phyloP scores from a whole-genome alignment of 1,140 invertebrate species.

The Leptopilina clavipes region DNA sequence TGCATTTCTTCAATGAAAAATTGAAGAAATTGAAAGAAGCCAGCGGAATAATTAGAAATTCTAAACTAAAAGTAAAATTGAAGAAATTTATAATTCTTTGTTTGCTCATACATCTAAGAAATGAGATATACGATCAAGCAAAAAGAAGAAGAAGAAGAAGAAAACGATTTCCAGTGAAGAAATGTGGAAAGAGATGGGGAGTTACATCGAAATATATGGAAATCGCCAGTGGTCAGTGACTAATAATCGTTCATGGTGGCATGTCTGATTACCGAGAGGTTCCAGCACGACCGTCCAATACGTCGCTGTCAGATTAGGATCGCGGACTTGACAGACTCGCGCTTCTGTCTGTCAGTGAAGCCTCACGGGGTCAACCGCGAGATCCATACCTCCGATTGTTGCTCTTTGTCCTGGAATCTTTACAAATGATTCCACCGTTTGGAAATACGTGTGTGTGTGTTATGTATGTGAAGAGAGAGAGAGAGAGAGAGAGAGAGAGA shows the following conservation, averaged over 20 bases:
- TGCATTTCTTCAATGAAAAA: too few relatives aligned
- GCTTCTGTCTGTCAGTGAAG: conserved; percentile 71
- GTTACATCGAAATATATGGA: conserved; percentile 61
- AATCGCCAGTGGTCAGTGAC: conserved; percentile 60
- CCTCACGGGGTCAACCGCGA: conserved; percentile 60
- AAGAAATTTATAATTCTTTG: too few relatives aligned
- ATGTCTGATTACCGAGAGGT: conserved; percentile 53
- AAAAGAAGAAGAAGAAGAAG: background rate
- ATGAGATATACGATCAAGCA: too few relatives aligned
- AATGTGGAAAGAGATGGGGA: conserved; percentile 55
- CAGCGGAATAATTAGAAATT: too few relatives aligned
- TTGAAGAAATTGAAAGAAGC: too few relatives aligned
- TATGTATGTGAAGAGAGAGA: conserved; percentile 52
- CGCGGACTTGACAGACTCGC: conserved; percentile 71
- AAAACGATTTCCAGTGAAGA: conserved; percentile 42
- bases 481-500: conserved; percentile 55
- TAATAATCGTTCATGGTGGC: conserved; percentile 60
- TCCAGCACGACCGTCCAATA: conserved; percentile 60
- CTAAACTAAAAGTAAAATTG: too few relatives aligned
- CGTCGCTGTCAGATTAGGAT: conserved; percentile 73
- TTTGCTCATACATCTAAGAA: too few relatives aligned
- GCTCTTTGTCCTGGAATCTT: conserved; percentile 70
- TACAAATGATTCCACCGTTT: conserved; percentile 65
- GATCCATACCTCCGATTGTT: conserved; percentile 65
- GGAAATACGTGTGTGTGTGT: conserved; percentile 42